Base-by-base conservation (phyloP, 2,888 invertebrate species). In the Trisateles emortualis region DNA sequence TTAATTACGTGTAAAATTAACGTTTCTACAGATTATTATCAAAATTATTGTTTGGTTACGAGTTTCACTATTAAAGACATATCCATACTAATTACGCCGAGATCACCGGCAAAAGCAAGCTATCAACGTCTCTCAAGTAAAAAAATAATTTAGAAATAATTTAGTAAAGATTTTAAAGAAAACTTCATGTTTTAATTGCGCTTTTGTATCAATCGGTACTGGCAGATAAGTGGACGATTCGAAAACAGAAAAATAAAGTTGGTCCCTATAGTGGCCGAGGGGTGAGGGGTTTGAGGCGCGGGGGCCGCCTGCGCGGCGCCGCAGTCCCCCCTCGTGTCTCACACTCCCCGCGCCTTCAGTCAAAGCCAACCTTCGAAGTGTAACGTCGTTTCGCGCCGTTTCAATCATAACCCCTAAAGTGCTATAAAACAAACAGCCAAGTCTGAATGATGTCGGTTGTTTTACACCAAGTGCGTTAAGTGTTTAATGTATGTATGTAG, bases 171-270 rank as follows among this genome's bases (percentile, higher is more conserved):
- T 26, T 38, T 40, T 53, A 32, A 24, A 10, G 4, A 0, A 50
- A 46, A 46, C 6, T 10, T 41, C 39, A 59, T 52, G 54, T 52
- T 70, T 68, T 78, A 79, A 79, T 78, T 81, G 75, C 77, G 59
- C 70, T 76, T 79, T 76, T 76, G 69, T 74, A 79, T 64, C 70
- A 68, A 68, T 72, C 60, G 65, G 65, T 67, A 72, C 61, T 72
- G 65, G 71, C 64, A 81, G 81, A 82, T 79, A 82, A 81, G 80
- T 80, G 77, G 79, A 62, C 72, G 79, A 83, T 79, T 74, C 67
- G 62, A 80, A 82, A 51, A 79, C 78, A 79, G 78, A 82, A 84
- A 83, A 86, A 84, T 81, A 81, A 76, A 81, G 72, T 79, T 72
- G 59, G 66, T 65, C 66, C 63, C 72, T 69, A 78, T 79, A 72